These are phyloP conservation scores for Rhizomys pruinosus DNA, from an alignment of 2,113 vertebrate genomes.

Conservation along the genomic window DNA sequence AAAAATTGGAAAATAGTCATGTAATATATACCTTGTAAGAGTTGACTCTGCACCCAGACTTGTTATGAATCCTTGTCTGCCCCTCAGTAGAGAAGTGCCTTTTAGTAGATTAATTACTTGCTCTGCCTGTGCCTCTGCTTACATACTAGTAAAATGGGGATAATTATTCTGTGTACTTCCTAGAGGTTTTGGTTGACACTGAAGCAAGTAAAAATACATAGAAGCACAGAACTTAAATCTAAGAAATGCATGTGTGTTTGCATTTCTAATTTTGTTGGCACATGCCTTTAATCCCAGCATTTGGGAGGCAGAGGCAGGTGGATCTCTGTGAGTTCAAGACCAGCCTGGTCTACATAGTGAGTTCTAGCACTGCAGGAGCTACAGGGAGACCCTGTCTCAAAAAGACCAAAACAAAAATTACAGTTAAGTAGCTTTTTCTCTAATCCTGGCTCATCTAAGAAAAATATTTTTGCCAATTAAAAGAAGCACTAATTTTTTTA, in stretches of 20 bases:
- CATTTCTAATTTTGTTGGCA: too few relatives aligned
- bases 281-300: too few relatives aligned
- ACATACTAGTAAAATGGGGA: neutral
- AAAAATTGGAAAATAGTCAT: neutral
- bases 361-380: too few relatives aligned
- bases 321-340: too few relatives aligned
- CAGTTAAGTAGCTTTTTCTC: too few relatives aligned
- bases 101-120: neutral
- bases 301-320: too few relatives aligned
- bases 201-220: conserved; percentile 36
- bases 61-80: neutral
- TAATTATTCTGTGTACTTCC: neutral
- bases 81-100: neutral
- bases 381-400: too few relatives aligned
- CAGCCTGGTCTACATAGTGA: too few relatives aligned
- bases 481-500: conserved; percentile 61
- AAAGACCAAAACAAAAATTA: too few relatives aligned
- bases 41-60: neutral
- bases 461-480: conserved; percentile 51
- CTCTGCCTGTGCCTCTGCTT: conserved; percentile 21
- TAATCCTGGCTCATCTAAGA: too few relatives aligned
- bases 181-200: neutral
- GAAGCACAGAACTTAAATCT: neutral
- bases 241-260: neutral
- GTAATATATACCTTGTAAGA: neutral